A percentile compares a stretch with the other conserved stretches of the same genome.
These are phyloP conservation scores for Ciconia boyciana DNA, from an alignment of 2,113 vertebrate genomes.

Conservation along the genomic window DNA sequence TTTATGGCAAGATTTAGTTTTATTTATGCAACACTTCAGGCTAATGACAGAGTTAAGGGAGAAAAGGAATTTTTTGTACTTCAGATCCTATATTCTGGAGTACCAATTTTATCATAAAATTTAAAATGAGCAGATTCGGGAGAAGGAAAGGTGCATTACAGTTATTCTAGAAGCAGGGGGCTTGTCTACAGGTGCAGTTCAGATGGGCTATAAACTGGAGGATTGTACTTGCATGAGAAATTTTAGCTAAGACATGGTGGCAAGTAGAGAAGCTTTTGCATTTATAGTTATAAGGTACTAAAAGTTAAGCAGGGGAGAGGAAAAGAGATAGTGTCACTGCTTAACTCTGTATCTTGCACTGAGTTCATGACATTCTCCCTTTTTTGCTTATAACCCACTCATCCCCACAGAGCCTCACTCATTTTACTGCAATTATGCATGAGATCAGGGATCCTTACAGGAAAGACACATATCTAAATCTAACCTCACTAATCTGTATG, in stretches of 20 bases:
- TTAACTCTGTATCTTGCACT: background rate
- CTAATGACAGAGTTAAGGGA: background rate
- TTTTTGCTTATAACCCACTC: background rate
- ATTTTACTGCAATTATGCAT: background rate
- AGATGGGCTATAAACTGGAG: background rate
- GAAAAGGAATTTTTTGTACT: background rate
- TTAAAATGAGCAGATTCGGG: background rate
- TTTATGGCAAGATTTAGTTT: background rate
- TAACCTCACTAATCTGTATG: background rate
- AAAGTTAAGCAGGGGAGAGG: background rate
- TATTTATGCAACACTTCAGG: background rate
- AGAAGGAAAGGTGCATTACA: background rate
- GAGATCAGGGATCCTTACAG: background rate
- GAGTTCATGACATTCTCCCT: fast-evolving
- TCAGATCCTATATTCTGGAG: background rate
- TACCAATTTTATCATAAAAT: background rate
- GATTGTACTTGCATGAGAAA: background rate
- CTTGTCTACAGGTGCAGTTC: background rate
- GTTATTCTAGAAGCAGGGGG: background rate
- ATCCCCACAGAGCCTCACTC: background rate
- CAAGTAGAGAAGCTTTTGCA: background rate
- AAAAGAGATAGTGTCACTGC: background rate
- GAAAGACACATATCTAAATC: background rate
- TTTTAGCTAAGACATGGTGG: background rate
- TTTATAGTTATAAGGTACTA: background rate